Conservation (phyloP, 2,888 invertebrate genomes). For the Abscondita cerata region DNA sequence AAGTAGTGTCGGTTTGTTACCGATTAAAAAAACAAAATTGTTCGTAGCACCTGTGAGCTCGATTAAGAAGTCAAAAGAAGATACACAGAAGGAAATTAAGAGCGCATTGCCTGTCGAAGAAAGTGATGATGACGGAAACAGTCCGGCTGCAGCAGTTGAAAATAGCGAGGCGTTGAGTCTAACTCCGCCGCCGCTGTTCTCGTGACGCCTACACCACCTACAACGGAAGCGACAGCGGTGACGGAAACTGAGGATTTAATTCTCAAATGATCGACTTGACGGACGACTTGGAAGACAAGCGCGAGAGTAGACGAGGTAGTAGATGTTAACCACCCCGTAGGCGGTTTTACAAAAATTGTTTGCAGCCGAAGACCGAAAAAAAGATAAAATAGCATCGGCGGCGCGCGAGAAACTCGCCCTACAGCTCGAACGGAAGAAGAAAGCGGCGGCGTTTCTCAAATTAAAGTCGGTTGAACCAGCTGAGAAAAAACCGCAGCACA, state of each 20-base stretch:
- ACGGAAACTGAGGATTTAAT: constrained; percentile 55
- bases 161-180: background rate
- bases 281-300: constrained; percentile 63
- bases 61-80: constrained; percentile 79
- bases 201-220: background rate
- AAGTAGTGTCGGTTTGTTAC: background rate
- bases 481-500: constrained; percentile 28
- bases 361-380: constrained; percentile 66
- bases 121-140: constrained; percentile 59
- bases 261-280: constrained; percentile 66
- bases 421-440: constrained; percentile 77
- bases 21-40: too few relatives aligned
- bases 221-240: constrained; percentile 2
- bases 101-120: constrained; percentile 79
- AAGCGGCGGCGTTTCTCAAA: constrained; percentile 79
- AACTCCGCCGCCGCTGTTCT: constrained; percentile 18
- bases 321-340: background rate
- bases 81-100: constrained; percentile 61
- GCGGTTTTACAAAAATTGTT: background rate
- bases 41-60: constrained; percentile 83
- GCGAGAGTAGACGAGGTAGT: constrained; percentile 48
- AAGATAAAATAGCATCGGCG: constrained; percentile 64
- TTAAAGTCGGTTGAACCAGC: constrained; percentile 48
- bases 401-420: constrained; percentile 67
- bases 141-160: background rate